Evolutionary conservation across 2,888 invertebrate genomes (phyloP).

Genomic region (Rugalucina vietnamica): DNA sequence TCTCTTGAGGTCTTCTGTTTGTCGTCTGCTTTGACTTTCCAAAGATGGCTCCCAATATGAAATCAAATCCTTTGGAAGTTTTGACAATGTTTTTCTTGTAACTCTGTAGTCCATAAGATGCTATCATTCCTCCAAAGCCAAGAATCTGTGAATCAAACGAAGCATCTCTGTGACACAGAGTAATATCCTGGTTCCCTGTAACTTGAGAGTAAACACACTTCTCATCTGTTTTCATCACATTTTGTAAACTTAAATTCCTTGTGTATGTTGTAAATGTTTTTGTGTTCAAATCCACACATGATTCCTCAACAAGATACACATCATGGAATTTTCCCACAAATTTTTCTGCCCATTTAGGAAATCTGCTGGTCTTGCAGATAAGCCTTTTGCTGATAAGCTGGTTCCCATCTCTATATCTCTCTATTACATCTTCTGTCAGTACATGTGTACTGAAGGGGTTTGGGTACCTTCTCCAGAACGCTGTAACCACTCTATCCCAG

Average conservation of each 20-base stretch:
- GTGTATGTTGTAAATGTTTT: slow-evolving; percentile 55
- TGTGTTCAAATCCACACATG: slow-evolving; percentile 42
- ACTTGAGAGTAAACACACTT: slow-evolving; percentile 18
- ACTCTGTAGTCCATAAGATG: slow-evolving; percentile 35
- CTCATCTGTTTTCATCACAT: slow-evolving; percentile 47
- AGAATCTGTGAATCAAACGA: slow-evolving; percentile 39
- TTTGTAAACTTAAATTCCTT: slow-evolving; percentile 53
- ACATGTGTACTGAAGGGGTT: slow-evolving; percentile 58
- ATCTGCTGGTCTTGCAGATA: slow-evolving; percentile 48
- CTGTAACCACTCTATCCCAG: slow-evolving; percentile 47
- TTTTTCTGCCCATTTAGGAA: slow-evolving; percentile 41
- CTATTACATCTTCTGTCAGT: slow-evolving; percentile 54
- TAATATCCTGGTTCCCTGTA: neutral
- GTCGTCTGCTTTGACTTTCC: neutral
- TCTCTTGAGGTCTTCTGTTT: no score
- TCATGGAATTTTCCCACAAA: slow-evolving; percentile 62
- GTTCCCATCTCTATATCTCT: slow-evolving; percentile 11
- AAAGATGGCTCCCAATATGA: slow-evolving; percentile 43
- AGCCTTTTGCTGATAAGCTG: slow-evolving; percentile 47
- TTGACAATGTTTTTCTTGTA: slow-evolving; percentile 36
- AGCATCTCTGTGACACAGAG: slow-evolving; percentile 29
- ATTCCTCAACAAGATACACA: slow-evolving; percentile 50
- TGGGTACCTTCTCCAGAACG: slow-evolving; percentile 58
- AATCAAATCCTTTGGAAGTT: slow-evolving; percentile 41
- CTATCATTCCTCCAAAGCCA: slow-evolving; percentile 46